phyloP scores from a whole-genome alignment of 2,797 vertebrate species.

The Tragopan temminckii region DNA sequence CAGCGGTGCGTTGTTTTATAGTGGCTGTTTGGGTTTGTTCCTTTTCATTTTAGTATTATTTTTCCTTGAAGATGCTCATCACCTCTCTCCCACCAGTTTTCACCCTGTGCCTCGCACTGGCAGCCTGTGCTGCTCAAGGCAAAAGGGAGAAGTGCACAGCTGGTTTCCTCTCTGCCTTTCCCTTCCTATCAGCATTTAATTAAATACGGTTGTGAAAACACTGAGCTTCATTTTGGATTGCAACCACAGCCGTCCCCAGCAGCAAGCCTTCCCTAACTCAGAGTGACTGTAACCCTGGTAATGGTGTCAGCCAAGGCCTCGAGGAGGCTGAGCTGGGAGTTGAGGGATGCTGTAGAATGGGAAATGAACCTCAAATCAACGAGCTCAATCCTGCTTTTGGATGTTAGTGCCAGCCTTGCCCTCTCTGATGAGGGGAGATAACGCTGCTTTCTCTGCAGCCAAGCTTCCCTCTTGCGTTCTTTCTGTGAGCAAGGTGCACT shows the following conservation, averaged over 20 bases:
- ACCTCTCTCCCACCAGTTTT: not conserved
- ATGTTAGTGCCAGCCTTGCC: accelerated
- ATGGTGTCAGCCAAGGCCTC: accelerated
- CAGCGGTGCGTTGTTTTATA: not conserved
- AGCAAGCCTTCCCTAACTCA: not conserved
- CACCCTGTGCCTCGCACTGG: accelerated
- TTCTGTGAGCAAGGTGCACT: not conserved
- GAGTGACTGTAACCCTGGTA: not conserved
- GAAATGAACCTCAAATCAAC: not conserved
- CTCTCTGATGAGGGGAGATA: accelerated
- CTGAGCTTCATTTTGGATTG: not conserved
- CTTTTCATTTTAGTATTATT: not conserved
- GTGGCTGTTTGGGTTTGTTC: not conserved
- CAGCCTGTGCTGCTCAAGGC: not conserved
- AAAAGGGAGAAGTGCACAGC: not conserved
- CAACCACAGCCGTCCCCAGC: not conserved
- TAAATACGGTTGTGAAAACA: not conserved
- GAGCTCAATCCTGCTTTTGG: not conserved
- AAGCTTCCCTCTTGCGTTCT: not conserved
- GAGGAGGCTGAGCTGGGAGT: not conserved
- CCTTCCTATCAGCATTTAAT: not conserved
- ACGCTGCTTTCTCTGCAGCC: accelerated
- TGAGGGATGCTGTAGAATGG: not conserved
- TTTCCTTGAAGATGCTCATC: not conserved
- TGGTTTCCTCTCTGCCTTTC: not conserved